Evolutionary conservation across 2,888 invertebrate species (phyloP), one percentile per base, ranked within the genome.

Genomic region (Micropterix aruncella): DNA sequence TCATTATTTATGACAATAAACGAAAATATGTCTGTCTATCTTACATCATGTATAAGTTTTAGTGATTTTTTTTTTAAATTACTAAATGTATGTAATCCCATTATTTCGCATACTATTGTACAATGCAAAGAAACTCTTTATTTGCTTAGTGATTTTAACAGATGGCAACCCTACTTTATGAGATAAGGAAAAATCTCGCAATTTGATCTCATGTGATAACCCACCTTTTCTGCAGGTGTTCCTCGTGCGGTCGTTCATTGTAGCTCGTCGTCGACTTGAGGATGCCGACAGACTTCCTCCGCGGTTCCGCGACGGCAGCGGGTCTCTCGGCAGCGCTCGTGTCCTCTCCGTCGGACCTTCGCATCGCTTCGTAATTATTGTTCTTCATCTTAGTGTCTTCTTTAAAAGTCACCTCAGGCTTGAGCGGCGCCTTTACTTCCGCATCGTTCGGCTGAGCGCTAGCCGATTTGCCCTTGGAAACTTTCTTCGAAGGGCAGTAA

Each of bases 401-500:
- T 12, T 16, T 17, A 3, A 12, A 37, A 9, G 14, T n/a, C 15
- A 5, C 37, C 39, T 42, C 38, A 5, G 9, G 19, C 16, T 9
- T 42, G 27, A 14, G 42, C 18, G 18, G 36, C 43, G 16, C 17
- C 16, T 40, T 43, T n/a, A n/a, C n/a, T 27, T 18, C 19, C 9
- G 43, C 17, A n/a, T 18, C 38, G 55, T 65, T 60, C 61, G 69
- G 61, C 42, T 64, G 63, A 55, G 65, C 66, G 3, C 62, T 52
- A 55, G 64, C 64, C 1, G 64, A 63, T 60, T 68, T 70, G 53
- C 62, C 69, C 58, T 69, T 70, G 51, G 52, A 59, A 45, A 66
- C 54, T 60, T 66, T 71, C 58, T 70, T 70, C 52, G 57, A 66
- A 39, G 74, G 72, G 58, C 75, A 70, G 50, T 77, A 74, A 65